Conservation (phyloP, 2,888 invertebrate genomes). For the Trichacis sp. region DNA sequence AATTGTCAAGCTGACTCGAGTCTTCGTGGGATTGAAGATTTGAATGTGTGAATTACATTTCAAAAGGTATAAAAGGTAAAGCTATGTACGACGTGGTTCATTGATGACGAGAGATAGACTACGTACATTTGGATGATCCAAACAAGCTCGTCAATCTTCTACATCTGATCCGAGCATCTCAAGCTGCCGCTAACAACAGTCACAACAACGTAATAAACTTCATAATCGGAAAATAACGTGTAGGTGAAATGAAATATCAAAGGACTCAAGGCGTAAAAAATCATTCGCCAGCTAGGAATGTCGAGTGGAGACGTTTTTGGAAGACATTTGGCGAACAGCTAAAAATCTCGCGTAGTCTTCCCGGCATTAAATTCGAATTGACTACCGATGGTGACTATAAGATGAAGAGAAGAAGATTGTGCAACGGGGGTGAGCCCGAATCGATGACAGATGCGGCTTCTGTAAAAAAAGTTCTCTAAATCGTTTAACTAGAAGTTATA, state of each 20-base stretch:
- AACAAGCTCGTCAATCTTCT: conserved; percentile 39
- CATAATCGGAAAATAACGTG: conserved; percentile 34
- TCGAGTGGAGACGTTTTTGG: conserved; percentile 12
- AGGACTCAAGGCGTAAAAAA: neutral
- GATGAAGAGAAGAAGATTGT: conserved; percentile 20
- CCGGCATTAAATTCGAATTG: conserved; percentile 12
- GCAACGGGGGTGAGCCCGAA: conserved; percentile 17
- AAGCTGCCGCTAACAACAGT: conserved; percentile 30
- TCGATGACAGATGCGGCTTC: conserved; percentile 13
- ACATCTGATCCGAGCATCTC: conserved; percentile 27
- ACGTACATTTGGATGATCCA: conserved; percentile 39
- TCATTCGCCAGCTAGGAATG: conserved; percentile 1
- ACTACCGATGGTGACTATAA: conserved; percentile 25
- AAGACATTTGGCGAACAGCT: no score
- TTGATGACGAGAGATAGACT: no score
- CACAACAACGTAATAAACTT: conserved; percentile 34
- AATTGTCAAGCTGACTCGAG: no score
- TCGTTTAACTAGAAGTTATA: conserved; percentile 1
- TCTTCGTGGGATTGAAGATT: conserved; percentile 10
- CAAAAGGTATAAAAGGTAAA: neutral
- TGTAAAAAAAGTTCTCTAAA: no score
- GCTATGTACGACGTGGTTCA: neutral
- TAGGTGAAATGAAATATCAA: conserved; percentile 38
- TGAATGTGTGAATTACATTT: neutral
- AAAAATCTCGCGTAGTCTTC: neutral